Base-by-base conservation (phyloP, 2,113 vertebrate species). In the Erythrocebus patas region DNA sequence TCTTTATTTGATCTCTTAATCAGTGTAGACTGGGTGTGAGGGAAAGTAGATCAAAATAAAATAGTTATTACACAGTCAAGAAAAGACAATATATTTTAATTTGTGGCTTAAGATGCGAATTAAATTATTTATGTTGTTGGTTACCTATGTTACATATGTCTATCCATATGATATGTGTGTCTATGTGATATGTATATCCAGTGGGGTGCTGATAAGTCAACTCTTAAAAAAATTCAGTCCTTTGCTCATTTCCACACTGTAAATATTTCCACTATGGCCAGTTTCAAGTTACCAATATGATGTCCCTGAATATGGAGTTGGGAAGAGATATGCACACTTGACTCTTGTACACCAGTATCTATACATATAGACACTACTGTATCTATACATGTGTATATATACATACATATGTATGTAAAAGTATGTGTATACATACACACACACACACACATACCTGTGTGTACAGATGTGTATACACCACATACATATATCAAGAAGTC, bases 1-100 rank as follows among this genome's bases (percentile, higher is more conserved):
- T 66, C 83, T 89, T 81, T 32, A 78, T 87, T 96, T 92, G 16
- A 70, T 72, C n/a, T 95, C 89, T 97, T 75, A 83, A 89, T 43
- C 45, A 96, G 4, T 59, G 57, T 68, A 90, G 73, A 45, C 35
- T 81, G 43, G 7, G 40, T 61, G 14, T 86, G n/a, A 89, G 32
- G 57, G 52, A 76, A 83, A 87, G 30, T 59, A 79, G 22, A 30
- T 80, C 45, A 93, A 91, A 88, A 91, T 93, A 18, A 87, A 91
- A 30, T 61, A 30, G 23, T 88, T 83, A 73, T 17, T 75, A 70
- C 3, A n/a, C 38, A 64, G 40, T 57, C 23, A 89, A 93, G 38
- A 32, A 81, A 59, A 88, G 45, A 66, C 25, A 50, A 68, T 79
- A 6, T 73, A 81, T 45, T 92, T 92, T 73, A 61, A 64, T 80